phyloP scores from a whole-genome alignment of 2,797 vertebrate species.

The Gambusia yucatana region DNA sequence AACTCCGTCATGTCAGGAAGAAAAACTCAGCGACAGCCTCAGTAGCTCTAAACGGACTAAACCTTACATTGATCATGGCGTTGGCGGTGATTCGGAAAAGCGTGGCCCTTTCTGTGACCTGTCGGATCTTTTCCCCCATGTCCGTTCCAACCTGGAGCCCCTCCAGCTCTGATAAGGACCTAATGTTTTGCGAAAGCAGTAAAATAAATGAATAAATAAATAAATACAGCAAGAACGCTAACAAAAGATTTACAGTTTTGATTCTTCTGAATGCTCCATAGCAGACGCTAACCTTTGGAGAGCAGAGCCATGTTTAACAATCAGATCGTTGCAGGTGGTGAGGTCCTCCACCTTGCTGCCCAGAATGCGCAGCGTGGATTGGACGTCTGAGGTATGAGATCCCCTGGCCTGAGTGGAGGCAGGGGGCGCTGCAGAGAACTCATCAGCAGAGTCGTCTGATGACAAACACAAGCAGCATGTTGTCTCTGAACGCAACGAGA shows the following conservation, averaged over 20 bases:
- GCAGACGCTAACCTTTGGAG: constrained; percentile 83
- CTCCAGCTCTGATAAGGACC: constrained; percentile 95
- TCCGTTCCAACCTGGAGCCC: constrained; percentile 85
- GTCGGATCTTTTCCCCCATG: constrained; percentile 92
- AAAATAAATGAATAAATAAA: neutral
- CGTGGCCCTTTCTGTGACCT: constrained; percentile 94
- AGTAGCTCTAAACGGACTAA: neutral
- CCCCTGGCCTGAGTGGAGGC: constrained; percentile 78
- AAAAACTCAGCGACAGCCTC: neutral
- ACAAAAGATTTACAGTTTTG: neutral
- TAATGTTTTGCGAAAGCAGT: constrained; percentile 70
- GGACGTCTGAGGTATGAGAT: constrained; percentile 89
- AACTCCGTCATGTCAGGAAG: constrained; percentile 14
- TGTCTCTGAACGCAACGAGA: neutral
- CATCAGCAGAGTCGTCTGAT: constrained; percentile 94
- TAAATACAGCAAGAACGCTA: neutral
- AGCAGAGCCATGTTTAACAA: constrained; percentile 95
- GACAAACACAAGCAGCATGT: neutral
- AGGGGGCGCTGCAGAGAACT: constrained; percentile 83
- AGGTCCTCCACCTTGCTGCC: constrained; percentile 95
- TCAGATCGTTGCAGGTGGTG: constrained; percentile 95
- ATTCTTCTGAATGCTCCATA: neutral
- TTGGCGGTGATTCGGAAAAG: constrained; percentile 97
- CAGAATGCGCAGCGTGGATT: constrained; percentile 90
- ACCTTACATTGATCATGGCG: constrained; percentile 94